Evolutionary conservation across 1,140 invertebrate species (phyloP), one percentile per base, ranked within the genome.

Genomic region (Nasonia vitripennis): DNA sequence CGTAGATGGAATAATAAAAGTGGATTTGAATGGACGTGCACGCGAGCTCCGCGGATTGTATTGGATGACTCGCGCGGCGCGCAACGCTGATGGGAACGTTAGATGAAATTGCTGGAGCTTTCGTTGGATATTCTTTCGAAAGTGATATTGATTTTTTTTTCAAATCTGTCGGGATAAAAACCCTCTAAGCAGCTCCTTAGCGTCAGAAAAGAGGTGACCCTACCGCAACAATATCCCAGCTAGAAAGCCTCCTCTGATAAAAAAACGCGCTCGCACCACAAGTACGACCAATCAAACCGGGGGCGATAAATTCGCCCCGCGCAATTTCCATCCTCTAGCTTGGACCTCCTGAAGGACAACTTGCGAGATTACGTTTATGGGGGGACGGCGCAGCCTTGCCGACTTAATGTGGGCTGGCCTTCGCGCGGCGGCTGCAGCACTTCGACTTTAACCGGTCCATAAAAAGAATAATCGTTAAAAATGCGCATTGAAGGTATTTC

Each of bases 381-480:
- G 37, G n/a, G 17, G 37, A 20, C 2, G 7, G 23, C 45, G 7
- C 10, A 23, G 45, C 75, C 74, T 48, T 48, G n/a, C 23, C 45
- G 34, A 48, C 75, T 51, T 78, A 78, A 78, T 78, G 75, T 10
- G 27, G n/a, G 45, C 4, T 23, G 31, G 10, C n/a, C 45, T 78
- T 12, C 45, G 2, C 41, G n/a, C 10, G 10, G 10, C n/a, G 48
- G 20, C 37, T 27, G 55, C 45, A 45, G 31, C 14, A 68, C 34
- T 80, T 70, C 6, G 78, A 80, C 78, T 80, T 80, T 80, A 80
- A 80, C 70, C 78, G 78, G 11, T 31, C n/a, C 62, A 70, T 80
- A 80, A 80, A 80, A 70, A 68, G 37, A 27, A 17, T 70, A 80
- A 80, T 70, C 78, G 62, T 80, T 80, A 80, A 80, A 80, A 80